Percentiles rank a stretch among this genome's conserved stretches.
These are phyloP conservation scores for Gymnocypris eckloni DNA, from an alignment of 2,797 vertebrate species.

Conservation along the genomic window DNA sequence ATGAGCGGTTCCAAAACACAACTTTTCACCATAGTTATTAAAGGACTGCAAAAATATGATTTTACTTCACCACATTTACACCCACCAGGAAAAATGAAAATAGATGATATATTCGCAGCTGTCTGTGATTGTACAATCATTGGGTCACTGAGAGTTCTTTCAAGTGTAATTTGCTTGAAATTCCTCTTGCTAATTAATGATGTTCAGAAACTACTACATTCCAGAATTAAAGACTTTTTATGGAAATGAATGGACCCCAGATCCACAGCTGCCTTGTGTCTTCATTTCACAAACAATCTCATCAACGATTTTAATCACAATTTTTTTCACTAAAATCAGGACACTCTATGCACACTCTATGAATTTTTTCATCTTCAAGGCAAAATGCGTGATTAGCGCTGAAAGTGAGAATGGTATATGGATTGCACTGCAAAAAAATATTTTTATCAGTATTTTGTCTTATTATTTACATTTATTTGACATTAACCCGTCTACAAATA, in stretches of 20 bases:
- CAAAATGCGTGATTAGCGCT: background rate
- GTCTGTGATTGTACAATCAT: conserved; percentile 39
- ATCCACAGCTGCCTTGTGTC: conserved; percentile 1
- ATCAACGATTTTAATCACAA: background rate
- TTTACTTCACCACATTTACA: conserved; percentile 4
- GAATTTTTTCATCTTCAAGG: conserved; percentile 3
- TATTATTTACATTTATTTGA: background rate
- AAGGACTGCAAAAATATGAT: background rate
- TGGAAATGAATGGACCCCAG: conserved; percentile 5
- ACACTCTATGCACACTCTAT: background rate
- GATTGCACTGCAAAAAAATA: background rate
- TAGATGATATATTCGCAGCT: conserved; percentile 15
- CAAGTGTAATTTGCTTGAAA: conserved; percentile 23
- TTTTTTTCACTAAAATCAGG: background rate
- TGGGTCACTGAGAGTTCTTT: conserved; percentile 32
- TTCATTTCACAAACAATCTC: background rate
- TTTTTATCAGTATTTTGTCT: background rate
- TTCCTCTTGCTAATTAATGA: conserved; percentile 4
- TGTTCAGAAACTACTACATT: background rate
- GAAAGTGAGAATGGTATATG: background rate
- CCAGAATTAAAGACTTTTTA: background rate
- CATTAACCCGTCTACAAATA: background rate
- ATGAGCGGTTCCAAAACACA: background rate
- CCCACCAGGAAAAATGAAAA: background rate
- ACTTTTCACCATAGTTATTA: conserved; percentile 24